phyloP scores from a whole-genome alignment of 2,888 invertebrate genomes.

The Homarus gammarus region DNA sequence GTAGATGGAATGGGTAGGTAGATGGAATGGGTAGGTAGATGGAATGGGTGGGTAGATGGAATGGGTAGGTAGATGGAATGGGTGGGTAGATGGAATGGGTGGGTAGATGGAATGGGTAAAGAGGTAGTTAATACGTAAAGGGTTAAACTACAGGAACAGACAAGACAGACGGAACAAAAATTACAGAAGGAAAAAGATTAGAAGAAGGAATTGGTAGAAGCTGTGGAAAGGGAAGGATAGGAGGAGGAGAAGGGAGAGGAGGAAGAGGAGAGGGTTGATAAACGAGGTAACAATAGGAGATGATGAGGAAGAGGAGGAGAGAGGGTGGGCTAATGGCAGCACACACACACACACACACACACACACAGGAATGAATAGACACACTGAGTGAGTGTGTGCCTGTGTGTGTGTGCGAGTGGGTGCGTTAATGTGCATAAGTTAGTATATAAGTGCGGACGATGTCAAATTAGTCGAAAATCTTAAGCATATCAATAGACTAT shows the following conservation, averaged over 20 bases:
- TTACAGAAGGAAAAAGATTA: neutral
- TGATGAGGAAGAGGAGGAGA: neutral
- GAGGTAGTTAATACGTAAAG: neutral
- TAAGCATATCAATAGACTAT: too few species aligned
- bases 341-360: neutral
- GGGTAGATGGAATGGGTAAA: neutral
- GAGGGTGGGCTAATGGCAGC: conserved; percentile 1
- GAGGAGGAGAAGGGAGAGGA: neutral
- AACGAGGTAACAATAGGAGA: neutral
- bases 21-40: neutral
- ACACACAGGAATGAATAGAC: neutral
- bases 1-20: neutral
- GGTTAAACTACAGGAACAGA: neutral
- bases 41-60: too few species aligned
- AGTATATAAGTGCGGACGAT: too few species aligned
- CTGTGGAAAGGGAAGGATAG: too few species aligned
- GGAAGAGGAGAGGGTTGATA: neutral
- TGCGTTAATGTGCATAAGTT: too few species aligned
- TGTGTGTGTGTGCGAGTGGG: too few species aligned
- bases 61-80: too few species aligned
- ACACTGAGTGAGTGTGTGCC: too few species aligned
- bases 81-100: too few species aligned
- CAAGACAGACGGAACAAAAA: neutral
- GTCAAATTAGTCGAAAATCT: too few species aligned
- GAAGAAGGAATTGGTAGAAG: neutral